Percentiles rank a stretch among this genome's conserved stretches.
Evolutionary conservation across 2,113 vertebrate species (phyloP).

Genomic region (Thryonomys swinderianus): DNA sequence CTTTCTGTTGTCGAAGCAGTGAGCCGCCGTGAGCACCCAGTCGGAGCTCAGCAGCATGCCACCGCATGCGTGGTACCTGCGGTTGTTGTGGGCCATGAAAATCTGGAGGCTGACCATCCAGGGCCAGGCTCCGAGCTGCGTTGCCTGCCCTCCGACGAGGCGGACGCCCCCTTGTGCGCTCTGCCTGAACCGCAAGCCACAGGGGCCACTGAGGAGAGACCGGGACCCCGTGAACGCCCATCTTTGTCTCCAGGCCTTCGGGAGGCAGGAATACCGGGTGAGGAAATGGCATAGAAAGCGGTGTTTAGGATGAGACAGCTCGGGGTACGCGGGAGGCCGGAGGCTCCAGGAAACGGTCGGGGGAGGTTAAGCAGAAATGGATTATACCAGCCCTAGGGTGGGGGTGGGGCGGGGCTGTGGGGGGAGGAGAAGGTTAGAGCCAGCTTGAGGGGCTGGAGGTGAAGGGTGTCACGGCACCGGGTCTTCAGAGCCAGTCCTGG

Average conservation of each 20-base stretch:
- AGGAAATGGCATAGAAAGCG: background rate
- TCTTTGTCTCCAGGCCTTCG: background rate
- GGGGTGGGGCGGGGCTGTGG: too few species aligned
- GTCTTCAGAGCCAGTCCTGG: background rate
- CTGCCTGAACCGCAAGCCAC: slow-evolving; percentile 66
- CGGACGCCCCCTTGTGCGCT: background rate
- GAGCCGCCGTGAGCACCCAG: slow-evolving; percentile 91
- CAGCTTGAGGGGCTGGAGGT: background rate
- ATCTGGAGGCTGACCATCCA: slow-evolving; percentile 91
- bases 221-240: background rate
- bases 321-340: background rate
- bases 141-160: background rate
- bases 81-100: background rate
- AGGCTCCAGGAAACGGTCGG: background rate
- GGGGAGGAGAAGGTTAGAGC: background rate
- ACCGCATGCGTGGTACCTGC: slow-evolving; percentile 85
- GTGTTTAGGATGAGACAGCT: rapidly evolving
- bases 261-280: background rate
- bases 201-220: slow-evolving; percentile 73
- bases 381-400: background rate
- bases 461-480: background rate
- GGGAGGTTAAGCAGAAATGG: background rate
- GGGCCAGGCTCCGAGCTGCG: slow-evolving; percentile 85
- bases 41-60: slow-evolving; percentile 85
- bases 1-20: slow-evolving; percentile 86